Percentiles rank a stretch among this genome's conserved stretches.
Conservation (phyloP, 2,113 vertebrate genomes). For the Chloropsis cyanopogon region DNA sequence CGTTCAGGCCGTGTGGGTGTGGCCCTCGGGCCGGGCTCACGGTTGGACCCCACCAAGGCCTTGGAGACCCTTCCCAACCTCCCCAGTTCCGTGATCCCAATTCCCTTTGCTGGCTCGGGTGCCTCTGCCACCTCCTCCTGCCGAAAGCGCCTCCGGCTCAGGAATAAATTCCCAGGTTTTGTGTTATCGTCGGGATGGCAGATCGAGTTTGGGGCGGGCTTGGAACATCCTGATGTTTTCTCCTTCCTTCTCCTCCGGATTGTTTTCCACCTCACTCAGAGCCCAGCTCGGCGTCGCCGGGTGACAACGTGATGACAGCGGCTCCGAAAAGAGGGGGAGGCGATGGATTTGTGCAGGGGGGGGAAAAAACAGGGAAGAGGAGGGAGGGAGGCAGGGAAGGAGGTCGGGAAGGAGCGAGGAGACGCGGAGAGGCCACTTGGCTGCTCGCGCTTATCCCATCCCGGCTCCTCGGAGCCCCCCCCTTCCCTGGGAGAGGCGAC, state of each 20-base stretch:
- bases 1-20: rapidly evolving
- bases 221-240: background rate
- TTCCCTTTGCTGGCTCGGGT: background rate
- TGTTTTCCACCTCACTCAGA: background rate
- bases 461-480: background rate
- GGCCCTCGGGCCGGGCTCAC: rapidly evolving
- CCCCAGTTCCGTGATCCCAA: background rate
- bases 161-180: conserved; percentile 7
- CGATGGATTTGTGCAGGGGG: background rate
- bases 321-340: background rate
- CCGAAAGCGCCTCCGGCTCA: background rate
- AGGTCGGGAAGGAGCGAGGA: background rate
- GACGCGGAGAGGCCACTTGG: background rate
- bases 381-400: background rate
- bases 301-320: conserved; percentile 61
- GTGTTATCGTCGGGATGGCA: background rate
- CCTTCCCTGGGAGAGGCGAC: background rate
- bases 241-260: background rate
- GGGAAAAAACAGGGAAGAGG: background rate
- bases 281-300: background rate
- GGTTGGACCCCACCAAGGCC: background rate
- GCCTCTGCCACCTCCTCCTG: background rate
- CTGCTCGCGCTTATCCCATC: background rate
- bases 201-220: background rate
- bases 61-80: background rate